These are phyloP conservation scores for Callocephalon fimbriatum DNA, from an alignment of 2,113 vertebrate species.

Conservation along the genomic window DNA sequence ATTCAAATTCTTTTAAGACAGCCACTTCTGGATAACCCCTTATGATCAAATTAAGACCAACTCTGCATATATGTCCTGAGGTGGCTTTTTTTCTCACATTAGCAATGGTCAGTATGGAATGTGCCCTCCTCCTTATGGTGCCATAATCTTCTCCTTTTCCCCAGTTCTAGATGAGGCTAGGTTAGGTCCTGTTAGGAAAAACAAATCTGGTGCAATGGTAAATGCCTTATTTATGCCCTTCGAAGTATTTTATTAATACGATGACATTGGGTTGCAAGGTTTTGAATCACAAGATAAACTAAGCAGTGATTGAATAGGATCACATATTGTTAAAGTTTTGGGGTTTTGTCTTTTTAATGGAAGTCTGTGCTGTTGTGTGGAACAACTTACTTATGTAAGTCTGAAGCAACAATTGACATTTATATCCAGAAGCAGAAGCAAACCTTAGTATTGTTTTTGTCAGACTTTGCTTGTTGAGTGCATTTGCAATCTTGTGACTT, in stretches of 20 bases:
- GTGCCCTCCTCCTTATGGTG: neutral
- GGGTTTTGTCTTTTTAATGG: neutral
- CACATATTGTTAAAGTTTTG: neutral
- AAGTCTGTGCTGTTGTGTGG: neutral
- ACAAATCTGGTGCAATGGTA: neutral
- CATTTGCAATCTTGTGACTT: neutral
- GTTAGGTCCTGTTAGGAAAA: neutral
- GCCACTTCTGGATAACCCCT: neutral
- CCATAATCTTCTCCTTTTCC: neutral
- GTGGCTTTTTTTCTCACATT: neutral
- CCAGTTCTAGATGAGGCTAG: neutral
- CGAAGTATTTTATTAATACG: neutral
- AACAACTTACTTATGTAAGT: neutral
- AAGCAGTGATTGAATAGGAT: neutral
- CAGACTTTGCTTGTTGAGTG: neutral
- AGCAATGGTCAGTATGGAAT: neutral
- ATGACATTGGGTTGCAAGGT: neutral
- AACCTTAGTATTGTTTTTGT: neutral
- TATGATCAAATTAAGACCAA: neutral
- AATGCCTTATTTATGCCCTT: neutral
- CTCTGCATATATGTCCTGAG: neutral
- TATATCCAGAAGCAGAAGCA: neutral
- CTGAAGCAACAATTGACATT: conserved; percentile 6
- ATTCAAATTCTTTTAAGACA: neutral
- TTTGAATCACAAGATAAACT: neutral